Base-by-base conservation (phyloP, 2,888 invertebrate species). In the Cryptocheilus praepositus region DNA sequence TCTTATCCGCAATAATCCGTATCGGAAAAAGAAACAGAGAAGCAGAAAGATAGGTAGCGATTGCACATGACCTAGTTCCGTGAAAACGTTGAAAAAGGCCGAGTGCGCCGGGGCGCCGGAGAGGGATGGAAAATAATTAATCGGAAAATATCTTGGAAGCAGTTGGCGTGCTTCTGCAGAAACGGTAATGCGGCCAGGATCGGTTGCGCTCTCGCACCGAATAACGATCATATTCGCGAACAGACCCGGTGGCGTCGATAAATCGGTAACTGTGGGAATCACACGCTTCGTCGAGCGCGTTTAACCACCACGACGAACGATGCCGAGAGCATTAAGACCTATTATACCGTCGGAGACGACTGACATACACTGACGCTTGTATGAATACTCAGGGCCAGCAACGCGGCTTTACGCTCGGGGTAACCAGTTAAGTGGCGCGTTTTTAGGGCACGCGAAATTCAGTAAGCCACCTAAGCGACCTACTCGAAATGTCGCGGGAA, bases 221-320 rank as follows among this genome's bases (percentile, higher is more conserved):
- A 25, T 25, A 5, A 5, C 25, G 25, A 25, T 25, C 54, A 36
- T 28, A 25, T 28, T 28, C 25, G 36, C 54, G 54, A 18, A 25
- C 19, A 11, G 2, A 21, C 21, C n/a, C 44, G 44, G 3, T 22
- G 61, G 58, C 55, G 60, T 53, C 67, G 57, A 70, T 72, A 68
- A 77, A 71, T 76, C 75, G 65, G 64, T 60, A 65, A 64, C 65
- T 68, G 74, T 58, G 55, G 21, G 63, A 70, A 64, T 76, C 63
- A 63, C 61, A 55, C 63, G 68, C 51, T 54, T 56, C 49, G 66
- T 36, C 56, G 61, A 60, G 57, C 51, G 46, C 61, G 59, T 69
- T 70, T 70, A 59, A 60, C 25, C 71, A 63, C 28, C 22, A 53
- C 63, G 16, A 52, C 57, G 61, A 71, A 66, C 65, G 61, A 65